phyloP scores from a whole-genome alignment of 2,797 vertebrate species.

The Otolemur crassicaudatus region DNA sequence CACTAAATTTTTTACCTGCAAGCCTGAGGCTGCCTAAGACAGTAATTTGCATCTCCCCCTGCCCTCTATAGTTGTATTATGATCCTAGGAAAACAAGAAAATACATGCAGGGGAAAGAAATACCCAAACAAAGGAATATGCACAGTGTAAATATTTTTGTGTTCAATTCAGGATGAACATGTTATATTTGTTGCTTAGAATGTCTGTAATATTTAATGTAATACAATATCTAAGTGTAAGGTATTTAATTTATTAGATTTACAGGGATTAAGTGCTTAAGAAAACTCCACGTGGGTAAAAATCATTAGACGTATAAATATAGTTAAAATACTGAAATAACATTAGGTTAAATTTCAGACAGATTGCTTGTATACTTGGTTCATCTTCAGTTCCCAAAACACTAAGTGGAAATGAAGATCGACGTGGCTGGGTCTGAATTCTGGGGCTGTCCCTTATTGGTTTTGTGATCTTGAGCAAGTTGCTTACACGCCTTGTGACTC shows the following conservation, averaged over 20 bases:
- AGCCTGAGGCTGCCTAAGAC: not conserved
- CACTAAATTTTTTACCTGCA: not conserved
- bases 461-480: not conserved
- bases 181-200: slow-evolving; percentile 27
- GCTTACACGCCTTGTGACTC: not conserved
- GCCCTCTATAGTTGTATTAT: not conserved
- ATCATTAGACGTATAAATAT: not conserved
- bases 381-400: not conserved
- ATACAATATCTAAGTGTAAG: not conserved
- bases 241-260: slow-evolving; percentile 39
- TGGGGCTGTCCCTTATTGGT: not conserved
- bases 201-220: slow-evolving; percentile 17
- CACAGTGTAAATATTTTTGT: not conserved
- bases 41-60: not conserved
- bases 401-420: not conserved
- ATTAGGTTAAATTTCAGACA: not conserved
- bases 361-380: slow-evolving; percentile 52
- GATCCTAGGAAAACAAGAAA: slow-evolving; percentile 23
- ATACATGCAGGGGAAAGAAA: not conserved
- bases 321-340: slow-evolving; percentile 49
- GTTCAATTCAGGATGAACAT: not conserved
- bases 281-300: not conserved
- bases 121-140: not conserved
- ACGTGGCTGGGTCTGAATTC: not conserved
- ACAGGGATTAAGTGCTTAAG: slow-evolving; percentile 1